These are phyloP conservation scores for Corynorhinus townsendii DNA, from an alignment of 2,113 vertebrate genomes.

Conservation along the genomic window DNA sequence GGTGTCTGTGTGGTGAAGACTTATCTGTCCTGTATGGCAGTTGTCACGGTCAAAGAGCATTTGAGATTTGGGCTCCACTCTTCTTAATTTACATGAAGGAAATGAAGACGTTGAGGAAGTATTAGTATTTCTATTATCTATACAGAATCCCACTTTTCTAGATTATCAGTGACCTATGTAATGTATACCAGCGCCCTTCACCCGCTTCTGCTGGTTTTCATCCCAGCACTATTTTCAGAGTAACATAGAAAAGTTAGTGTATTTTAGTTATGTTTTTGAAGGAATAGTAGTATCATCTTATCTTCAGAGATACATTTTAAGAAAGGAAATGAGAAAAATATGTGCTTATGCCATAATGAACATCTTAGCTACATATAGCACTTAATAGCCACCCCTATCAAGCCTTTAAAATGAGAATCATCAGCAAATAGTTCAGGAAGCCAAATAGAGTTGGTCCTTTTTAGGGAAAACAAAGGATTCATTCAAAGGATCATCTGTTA, in stretches of 20 bases:
- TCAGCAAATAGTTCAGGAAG: constrained; percentile 4
- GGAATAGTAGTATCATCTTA: neutral
- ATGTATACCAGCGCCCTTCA: neutral
- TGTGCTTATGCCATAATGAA: neutral
- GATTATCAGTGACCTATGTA: neutral
- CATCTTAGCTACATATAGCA: neutral
- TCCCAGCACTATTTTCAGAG: neutral
- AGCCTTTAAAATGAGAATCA: neutral
- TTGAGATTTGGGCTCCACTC: neutral
- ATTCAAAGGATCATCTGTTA: neutral
- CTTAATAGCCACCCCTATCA: neutral
- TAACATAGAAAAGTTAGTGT: neutral
- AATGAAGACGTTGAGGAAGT: neutral
- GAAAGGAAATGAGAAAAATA: neutral
- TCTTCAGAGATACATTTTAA: neutral
- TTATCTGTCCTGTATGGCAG: neutral
- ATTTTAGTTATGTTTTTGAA: neutral
- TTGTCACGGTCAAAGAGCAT: neutral
- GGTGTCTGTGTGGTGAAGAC: neutral
- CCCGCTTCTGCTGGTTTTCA: neutral
- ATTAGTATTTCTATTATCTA: neutral
- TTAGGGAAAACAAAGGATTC: neutral
- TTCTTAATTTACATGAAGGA: neutral
- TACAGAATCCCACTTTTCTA: neutral
- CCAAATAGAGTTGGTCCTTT: neutral